These are phyloP conservation scores for Agrilus mali DNA, from an alignment of 2,888 invertebrate species.

Conservation along the genomic window DNA sequence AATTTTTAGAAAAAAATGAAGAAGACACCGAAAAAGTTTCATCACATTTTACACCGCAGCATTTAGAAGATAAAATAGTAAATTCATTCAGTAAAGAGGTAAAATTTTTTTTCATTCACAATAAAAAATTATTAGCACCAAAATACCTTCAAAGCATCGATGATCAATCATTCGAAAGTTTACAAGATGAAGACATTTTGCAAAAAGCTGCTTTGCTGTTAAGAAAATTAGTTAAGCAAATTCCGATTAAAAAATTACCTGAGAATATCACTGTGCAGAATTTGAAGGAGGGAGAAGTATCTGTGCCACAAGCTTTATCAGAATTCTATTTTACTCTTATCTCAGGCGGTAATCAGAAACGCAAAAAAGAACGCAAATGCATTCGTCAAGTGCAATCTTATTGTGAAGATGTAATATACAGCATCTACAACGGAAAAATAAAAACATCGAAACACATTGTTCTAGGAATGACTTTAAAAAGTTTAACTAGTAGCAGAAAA, in stretches of 20 bases:
- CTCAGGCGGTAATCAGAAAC: conserved; percentile 8
- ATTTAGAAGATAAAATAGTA: no score
- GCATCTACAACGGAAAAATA: conserved; percentile 14
- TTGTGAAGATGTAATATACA: conserved; percentile 14
- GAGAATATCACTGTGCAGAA: not conserved
- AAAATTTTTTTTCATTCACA: no score
- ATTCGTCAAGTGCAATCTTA: conserved; percentile 8
- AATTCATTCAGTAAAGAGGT: no score
- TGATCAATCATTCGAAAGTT: not conserved
- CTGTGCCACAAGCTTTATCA: conserved; percentile 6
- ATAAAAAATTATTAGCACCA: no score
- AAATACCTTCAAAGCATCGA: not conserved
- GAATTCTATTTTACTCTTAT: conserved; percentile 9
- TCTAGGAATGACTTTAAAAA: conserved; percentile 22
- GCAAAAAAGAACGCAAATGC: conserved; percentile 4
- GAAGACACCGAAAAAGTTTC: not conserved
- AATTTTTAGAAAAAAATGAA: conserved; percentile 13
- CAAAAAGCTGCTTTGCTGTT: conserved; percentile 2
- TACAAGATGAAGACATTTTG: conserved; percentile 4
- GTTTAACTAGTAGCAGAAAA: conserved; percentile 19
- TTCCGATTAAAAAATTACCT: conserved; percentile 1
- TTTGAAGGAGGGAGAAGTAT: conserved; percentile 12
- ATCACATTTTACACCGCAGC: no score
- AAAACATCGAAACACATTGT: conserved; percentile 19
- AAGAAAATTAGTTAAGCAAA: conserved; percentile 1